Conservation (phyloP, 2,113 vertebrate species). For the Poeciliopsis occidentalis region DNA sequence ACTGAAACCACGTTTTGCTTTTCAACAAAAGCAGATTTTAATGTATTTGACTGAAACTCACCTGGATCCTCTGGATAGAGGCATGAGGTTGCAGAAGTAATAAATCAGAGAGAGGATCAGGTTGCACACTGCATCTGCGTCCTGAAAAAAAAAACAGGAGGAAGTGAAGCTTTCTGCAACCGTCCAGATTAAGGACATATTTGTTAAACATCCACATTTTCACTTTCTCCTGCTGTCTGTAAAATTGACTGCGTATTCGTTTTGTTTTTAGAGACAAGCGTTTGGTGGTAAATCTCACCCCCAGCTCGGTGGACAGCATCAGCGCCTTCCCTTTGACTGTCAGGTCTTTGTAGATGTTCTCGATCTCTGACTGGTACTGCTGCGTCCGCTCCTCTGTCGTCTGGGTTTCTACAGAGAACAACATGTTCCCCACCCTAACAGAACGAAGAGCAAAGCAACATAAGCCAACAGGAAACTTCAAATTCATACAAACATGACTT, state of each 20-base stretch:
- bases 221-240: background rate
- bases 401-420: constrained; percentile 98
- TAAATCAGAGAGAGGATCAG: constrained; percentile 95
- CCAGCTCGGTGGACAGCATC: constrained; percentile 91
- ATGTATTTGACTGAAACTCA: constrained; percentile 47
- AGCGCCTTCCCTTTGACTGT: constrained; percentile 93
- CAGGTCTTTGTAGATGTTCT: constrained; percentile 95
- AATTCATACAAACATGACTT: background rate
- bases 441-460: background rate
- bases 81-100: constrained; percentile 99
- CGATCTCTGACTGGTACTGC: constrained; percentile 96
- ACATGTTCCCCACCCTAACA: constrained; percentile 91
- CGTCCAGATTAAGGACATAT: background rate
- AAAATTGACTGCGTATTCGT: background rate
- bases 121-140: constrained; percentile 95
- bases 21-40: background rate
- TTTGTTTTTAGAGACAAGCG: background rate
- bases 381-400: constrained; percentile 96
- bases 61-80: constrained; percentile 97
- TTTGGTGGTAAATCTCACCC: constrained; percentile 76
- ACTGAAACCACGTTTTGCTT: background rate
- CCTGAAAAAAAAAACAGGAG: constrained; percentile 74
- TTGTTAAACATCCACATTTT: background rate
- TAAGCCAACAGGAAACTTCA: too few relatives aligned
- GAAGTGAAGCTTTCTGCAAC: background rate